Evolutionary conservation across 2,888 invertebrate species (phyloP), one percentile per base, ranked within the genome.

Genomic region (Ctenicera cuprea): DNA sequence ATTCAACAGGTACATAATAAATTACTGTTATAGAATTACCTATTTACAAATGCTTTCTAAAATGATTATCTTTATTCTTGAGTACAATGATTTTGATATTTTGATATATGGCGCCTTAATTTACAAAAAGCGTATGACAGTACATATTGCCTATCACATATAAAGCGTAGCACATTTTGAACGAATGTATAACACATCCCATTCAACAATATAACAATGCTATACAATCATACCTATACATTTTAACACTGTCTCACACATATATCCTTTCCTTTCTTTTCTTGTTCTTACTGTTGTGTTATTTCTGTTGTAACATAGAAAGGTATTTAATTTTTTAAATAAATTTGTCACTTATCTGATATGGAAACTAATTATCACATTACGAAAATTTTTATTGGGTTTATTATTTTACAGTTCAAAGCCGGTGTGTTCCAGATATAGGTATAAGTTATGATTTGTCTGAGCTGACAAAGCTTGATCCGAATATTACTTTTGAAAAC

Each of bases 361-460:
- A 4, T 41, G 41, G n/a, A 14, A 41, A 41, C 3, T 5, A 18
- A 14, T 50, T 50, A 14, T 20, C 20, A 50, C 16, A 16, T 12
- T 12, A 38, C 3, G 7, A 12, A 12, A 38, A 38, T 9, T 22
- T 50, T 48, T 18, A 48, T 48, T 50, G 8, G 0, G 12, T 61
- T 12, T 22, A 50, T 63, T 77, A 67, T 72, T 80, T 83, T 83
- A 73, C 88, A 88, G 89, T 91, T 79, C 84, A 89, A 61, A 87
- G 89, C 50, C 86, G 91, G 71, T 92, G 92, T 78, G 84, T 92
- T 72, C 91, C 91, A 11, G 79, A 76, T 5, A 65, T 82, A 22
- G 77, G 82, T 37, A 14, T 41, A 30, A 14, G 20, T 45, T 79
- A 81, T 65, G 63, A 76, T 30, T 57, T 69, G 18, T 43, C 70